Conservation (phyloP, 1,140 invertebrate genomes). For the Saxidomus purpurata region DNA sequence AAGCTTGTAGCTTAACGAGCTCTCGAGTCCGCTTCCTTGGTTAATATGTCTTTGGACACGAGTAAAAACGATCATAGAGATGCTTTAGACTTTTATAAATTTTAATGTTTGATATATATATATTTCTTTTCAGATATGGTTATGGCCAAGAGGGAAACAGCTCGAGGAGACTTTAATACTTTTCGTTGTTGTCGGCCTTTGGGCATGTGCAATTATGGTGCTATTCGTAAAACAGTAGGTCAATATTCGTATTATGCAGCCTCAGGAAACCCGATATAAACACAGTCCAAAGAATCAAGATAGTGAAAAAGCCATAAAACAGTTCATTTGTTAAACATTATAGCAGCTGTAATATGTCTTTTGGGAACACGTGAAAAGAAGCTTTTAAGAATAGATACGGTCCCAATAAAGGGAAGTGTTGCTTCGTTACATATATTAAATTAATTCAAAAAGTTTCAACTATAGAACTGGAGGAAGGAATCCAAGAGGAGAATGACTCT, state of each 20-base stretch:
- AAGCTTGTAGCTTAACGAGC: too few species aligned
- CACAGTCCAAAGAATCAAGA: slow-evolving; percentile 82
- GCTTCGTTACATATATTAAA: slow-evolving; percentile 58
- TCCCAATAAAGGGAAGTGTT: slow-evolving; percentile 77
- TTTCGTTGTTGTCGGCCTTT: slow-evolving; percentile 76
- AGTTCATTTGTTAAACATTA: slow-evolving; percentile 84
- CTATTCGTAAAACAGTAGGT: slow-evolving; percentile 82
- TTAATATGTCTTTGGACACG: too few species aligned
- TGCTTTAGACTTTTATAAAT: too few species aligned
- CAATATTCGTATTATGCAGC: slow-evolving; percentile 81
- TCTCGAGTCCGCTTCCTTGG: too few species aligned
- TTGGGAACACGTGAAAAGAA: slow-evolving; percentile 82
- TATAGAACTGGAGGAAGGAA: slow-evolving; percentile 67
- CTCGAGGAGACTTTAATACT: slow-evolving; percentile 79
- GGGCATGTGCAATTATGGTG: slow-evolving; percentile 79
- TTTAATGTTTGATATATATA: too few species aligned
- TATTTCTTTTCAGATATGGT: slow-evolving; percentile 42
- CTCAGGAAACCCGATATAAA: slow-evolving; percentile 78
- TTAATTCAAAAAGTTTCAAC: slow-evolving; percentile 36
- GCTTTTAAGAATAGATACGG: slow-evolving; percentile 79
- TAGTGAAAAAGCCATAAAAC: slow-evolving; percentile 82
- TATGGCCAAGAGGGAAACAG: slow-evolving; percentile 38
- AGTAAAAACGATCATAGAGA: too few species aligned
- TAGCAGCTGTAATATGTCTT: slow-evolving; percentile 80
- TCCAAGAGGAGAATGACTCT: slow-evolving; percentile 3